phyloP scores from a whole-genome alignment of 1,140 invertebrate species.

The Thrips palmi region DNA sequence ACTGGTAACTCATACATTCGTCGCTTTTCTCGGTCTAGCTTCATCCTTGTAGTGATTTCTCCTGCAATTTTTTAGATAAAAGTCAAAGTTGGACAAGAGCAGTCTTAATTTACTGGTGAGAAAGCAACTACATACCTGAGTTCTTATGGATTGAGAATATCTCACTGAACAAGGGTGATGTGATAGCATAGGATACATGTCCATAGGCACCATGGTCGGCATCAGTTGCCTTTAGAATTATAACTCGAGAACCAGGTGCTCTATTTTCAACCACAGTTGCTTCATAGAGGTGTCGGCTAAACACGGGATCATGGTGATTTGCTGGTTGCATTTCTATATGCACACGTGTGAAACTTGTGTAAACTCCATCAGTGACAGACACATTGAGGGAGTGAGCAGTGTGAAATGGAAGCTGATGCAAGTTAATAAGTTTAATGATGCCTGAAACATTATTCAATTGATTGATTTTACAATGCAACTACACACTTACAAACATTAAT shows the following conservation, averaged over 20 bases:
- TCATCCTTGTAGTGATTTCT: constrained; percentile 52
- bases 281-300: constrained; percentile 54
- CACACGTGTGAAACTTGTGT: constrained; percentile 63
- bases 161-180: constrained; percentile 54
- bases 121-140: constrained; percentile 26
- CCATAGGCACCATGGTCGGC: constrained; percentile 68
- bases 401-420: constrained; percentile 34
- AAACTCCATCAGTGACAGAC: constrained; percentile 79
- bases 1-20: constrained; percentile 60
- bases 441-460: constrained; percentile 19
- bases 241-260: constrained; percentile 49
- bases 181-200: constrained; percentile 57
- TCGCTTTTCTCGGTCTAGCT: constrained; percentile 59
- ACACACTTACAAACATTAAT: background rate
- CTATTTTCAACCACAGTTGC: constrained; percentile 64
- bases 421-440: constrained; percentile 36
- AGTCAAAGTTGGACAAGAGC: background rate
- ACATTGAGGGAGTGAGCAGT: constrained; percentile 48
- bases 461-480: constrained; percentile 1
- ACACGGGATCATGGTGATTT: constrained; percentile 61
- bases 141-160: constrained; percentile 58
- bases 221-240: constrained; percentile 57
- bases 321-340: constrained; percentile 62
- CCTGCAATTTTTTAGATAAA: constrained; percentile 26
- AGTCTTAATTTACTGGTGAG: constrained; percentile 3